Evolutionary conservation across 2,113 vertebrate species (phyloP), one percentile per base, ranked within the genome.

Genomic region (Pseudorasbora parva): DNA sequence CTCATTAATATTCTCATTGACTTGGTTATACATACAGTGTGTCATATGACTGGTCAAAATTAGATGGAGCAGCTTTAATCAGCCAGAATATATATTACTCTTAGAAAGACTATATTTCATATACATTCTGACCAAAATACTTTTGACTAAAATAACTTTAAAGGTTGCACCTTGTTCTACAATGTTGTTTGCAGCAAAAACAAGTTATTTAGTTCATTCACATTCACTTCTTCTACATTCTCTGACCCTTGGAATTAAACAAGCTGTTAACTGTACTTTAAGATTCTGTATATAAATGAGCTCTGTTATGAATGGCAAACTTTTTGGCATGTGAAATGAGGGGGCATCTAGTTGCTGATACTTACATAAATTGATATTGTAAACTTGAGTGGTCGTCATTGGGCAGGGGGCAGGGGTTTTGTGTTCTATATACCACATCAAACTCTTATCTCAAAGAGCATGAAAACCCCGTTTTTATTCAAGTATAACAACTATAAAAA

Each of bases 1-100:
- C 95, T 96, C 95, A 96, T 96, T 96, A 93, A 94, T 96, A 95
- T 96, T 95, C 94, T 94, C 94, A 96, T 94, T 94, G 94, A 95
- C 95, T 95, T 94, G 88, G 86, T 94, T 93, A 94, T 93, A 94
- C 94, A 83, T 82, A 69, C 78, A 68, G 78, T 81, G 81, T 85
- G 80, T 83, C 83, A 69, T 69, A 81, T 72, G 71, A 56, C 68
- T 69, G 86, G 80, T 75, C 68, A 69, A 57, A 62, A 71, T 83
- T 81, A 78, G 41, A 82, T 45, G 59, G 69, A 81, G 27, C 49
- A 21, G 73, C 21, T 81, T 81, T 69, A 81, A 62, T 56, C 47
- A 57, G 27, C 9, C 27, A 57, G 27, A 77, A 57, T 12, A 43
- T 17, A 68, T n/a, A n/a, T 68, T 66, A 17, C 30, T 37, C 64